Base-by-base conservation (phyloP, 2,888 invertebrate genomes). In the Thymelicus acteon region DNA sequence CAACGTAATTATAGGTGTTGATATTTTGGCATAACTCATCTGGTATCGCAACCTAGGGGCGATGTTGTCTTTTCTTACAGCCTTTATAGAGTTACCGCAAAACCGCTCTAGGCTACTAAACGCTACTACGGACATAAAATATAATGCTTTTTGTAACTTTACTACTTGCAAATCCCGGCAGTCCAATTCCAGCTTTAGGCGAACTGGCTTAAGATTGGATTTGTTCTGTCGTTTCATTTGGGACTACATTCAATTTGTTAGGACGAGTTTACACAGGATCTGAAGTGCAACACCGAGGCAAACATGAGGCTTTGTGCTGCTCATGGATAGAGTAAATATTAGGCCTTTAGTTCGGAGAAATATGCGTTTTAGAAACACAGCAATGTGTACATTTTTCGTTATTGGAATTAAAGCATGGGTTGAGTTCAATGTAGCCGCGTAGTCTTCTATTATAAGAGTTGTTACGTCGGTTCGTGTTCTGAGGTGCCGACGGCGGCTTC, bases 271-370 rank as follows among this genome's bases (percentile, higher is more conserved):
- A 89, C 92, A 90, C 85, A 93, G 93, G 93, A 93, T 84, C 83
- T 88, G 86, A 91, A 93, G 92, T 93, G 93, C 93, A 93, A 92
- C 87, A 89, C 85, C 83, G 90, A 80, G 85, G 83, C 90, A 93
- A 93, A 93, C 90, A 91, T 87, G 78, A 88, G 84, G 88, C 91
- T 90, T 93, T 93, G 91, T 93, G 89, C 83, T 87, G 87, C 89
- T 90, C 88, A 91, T 87, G 85, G 87, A 85, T 85, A 86, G 86
- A 83, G 90, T 86, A 87, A 93, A 93, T 93, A 93, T 93, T 93
- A 84, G 85, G 82, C 85, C 83, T 89, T 86, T 85, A 84, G 86
- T 93, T 92, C 93, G 87, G 77, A 83, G 93, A 93, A 93, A 92
- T 92, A 93, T 93, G 91, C 91, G 91, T 90, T 90, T 89, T 83